Percentiles rank a stretch among this genome's conserved stretches.
These are phyloP conservation scores for Drosophila erecta DNA, from an alignment of 1,140 invertebrate species.

Conservation along the genomic window DNA sequence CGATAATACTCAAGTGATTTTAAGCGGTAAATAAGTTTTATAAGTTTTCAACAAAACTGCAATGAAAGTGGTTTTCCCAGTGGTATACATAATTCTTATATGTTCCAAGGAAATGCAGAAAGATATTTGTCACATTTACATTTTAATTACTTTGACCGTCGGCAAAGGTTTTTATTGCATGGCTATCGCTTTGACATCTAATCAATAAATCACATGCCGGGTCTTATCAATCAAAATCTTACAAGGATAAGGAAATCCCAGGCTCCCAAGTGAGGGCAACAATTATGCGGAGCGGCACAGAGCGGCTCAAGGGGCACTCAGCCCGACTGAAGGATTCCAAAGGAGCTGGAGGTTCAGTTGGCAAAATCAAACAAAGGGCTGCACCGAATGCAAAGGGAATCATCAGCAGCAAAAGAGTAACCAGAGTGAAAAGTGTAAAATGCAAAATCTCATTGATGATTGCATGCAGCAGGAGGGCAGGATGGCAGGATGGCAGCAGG, in stretches of 20 bases:
- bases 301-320: conserved; percentile 44
- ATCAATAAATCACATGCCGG: conserved; percentile 69
- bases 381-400: conserved; percentile 46
- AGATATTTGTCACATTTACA: conserved; percentile 50
- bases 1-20: too few relatives aligned
- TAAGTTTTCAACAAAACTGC: too few relatives aligned
- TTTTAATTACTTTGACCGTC: conserved; percentile 59
- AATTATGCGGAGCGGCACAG: conserved; percentile 55
- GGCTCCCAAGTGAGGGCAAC: conserved; percentile 51
- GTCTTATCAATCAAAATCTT: conserved; percentile 58
- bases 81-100: neutral
- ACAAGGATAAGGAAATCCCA: neutral
- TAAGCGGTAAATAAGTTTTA: too few relatives aligned
- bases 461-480: conserved; percentile 55
- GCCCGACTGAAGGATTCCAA: conserved; percentile 20
- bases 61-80: neutral
- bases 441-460: conserved; percentile 80
- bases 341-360: conserved; percentile 42
- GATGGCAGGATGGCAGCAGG: too few relatives aligned
- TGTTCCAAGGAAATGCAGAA: conserved; percentile 5
- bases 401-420: conserved; percentile 45
- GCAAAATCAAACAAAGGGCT: conserved; percentile 58
- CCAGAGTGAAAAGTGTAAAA: conserved; percentile 79
- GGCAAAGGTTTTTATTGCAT: conserved; percentile 7
- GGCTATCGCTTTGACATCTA: conserved; percentile 70